Conservation (phyloP, 2,113 vertebrate species). For the Odobenus rosmarus region DNA sequence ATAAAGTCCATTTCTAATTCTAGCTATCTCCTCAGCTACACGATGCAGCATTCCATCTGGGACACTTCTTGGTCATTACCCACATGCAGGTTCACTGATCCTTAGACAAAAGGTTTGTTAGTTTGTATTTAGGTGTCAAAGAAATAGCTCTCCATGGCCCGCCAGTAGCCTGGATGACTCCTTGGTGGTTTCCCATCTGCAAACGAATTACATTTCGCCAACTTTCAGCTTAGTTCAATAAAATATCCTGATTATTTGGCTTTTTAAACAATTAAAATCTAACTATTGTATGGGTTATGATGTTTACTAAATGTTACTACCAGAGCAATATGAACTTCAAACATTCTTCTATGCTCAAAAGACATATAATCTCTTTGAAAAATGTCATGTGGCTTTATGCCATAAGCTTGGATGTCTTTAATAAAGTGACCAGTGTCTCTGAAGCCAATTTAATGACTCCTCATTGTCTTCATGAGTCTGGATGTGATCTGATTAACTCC, state of each 20-base stretch:
- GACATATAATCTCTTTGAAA: background rate
- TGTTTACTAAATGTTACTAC: conserved; percentile 26
- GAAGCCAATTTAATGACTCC: conserved; percentile 40
- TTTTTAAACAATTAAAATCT: background rate
- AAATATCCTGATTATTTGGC: background rate
- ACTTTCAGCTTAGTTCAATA: background rate
- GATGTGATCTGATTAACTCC: conserved; percentile 7
- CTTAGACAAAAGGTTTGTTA: background rate
- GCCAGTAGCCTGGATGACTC: background rate
- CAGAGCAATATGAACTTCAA: background rate
- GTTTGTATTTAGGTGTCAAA: background rate
- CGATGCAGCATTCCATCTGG: background rate
- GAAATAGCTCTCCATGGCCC: background rate
- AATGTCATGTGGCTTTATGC: background rate
- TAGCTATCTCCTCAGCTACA: background rate
- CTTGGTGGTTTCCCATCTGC: background rate
- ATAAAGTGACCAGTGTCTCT: conserved; percentile 28
- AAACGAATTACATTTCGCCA: background rate
- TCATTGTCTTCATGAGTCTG: conserved; percentile 11
- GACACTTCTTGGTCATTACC: no score
- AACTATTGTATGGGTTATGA: background rate
- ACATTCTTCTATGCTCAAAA: background rate
- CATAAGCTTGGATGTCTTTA: background rate
- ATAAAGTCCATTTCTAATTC: background rate
- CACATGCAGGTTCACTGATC: background rate